Conservation (phyloP, 2,797 vertebrate species). For the Molossus molossus region DNA sequence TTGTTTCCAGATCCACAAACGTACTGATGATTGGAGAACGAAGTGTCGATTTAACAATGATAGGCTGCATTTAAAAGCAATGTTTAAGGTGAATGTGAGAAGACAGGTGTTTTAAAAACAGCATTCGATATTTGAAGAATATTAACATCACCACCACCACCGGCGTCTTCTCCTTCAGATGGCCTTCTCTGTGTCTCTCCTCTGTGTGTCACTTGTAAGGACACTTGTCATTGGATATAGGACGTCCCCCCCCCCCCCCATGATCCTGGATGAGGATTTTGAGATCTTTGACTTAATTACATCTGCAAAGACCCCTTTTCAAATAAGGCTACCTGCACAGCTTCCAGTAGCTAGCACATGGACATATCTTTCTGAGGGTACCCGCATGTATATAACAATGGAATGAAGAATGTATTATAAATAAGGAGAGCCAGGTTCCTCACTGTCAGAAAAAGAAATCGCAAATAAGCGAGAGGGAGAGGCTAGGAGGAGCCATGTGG, state of each 20-base stretch:
- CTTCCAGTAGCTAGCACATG: background rate
- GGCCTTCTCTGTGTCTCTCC: background rate
- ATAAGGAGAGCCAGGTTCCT: background rate
- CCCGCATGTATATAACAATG: background rate
- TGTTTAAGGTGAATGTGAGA: slow-evolving; percentile 15
- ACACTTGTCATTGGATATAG: background rate
- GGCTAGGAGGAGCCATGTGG: background rate
- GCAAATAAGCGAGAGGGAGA: background rate
- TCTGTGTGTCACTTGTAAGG: background rate
- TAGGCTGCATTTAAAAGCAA: background rate
- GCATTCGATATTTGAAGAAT: background rate
- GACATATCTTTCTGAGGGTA: background rate
- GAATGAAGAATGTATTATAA: background rate
- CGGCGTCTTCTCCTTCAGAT: background rate
- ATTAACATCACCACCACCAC: background rate
- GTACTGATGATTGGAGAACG: background rate
- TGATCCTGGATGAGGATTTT: background rate
- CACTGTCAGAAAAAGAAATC: background rate
- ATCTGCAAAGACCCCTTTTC: background rate
- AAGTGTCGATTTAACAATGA: background rate
- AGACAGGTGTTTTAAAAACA: background rate
- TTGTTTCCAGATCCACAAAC: slow-evolving; percentile 23
- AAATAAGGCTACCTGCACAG: background rate
- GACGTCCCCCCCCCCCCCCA: background rate
- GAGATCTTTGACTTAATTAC: background rate